A percentile compares a stretch with the other conserved stretches of the same genome.
phyloP scores from a whole-genome alignment of 2,797 vertebrate species.

The Galaxias olidus region DNA sequence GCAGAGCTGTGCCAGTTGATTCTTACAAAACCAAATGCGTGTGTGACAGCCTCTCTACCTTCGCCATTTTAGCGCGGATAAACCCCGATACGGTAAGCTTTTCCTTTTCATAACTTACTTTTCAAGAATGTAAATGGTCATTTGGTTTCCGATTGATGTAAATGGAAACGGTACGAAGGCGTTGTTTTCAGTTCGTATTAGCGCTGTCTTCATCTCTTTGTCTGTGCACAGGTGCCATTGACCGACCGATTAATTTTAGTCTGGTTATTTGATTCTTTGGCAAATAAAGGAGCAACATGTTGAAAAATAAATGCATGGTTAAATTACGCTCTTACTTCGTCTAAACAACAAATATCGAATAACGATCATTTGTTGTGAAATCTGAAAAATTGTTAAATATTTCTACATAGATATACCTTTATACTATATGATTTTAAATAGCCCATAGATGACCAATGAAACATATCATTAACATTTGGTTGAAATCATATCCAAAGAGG shows the following conservation, averaged over 20 bases:
- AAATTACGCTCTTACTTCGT: no score
- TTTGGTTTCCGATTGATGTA: slow-evolving; percentile 36
- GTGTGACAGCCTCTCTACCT: slow-evolving; percentile 97
- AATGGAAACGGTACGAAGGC: slow-evolving; percentile 24
- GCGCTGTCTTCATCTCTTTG: slow-evolving; percentile 51
- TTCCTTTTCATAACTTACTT: slow-evolving; percentile 17
- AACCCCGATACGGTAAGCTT: slow-evolving; percentile 94
- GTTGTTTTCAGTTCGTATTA: slow-evolving; percentile 45
- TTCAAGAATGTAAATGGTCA: neutral
- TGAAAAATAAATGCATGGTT: slow-evolving; percentile 11
- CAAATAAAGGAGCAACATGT: slow-evolving; percentile 40
- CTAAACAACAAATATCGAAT: neutral
- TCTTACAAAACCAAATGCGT: slow-evolving; percentile 95
- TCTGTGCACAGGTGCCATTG: slow-evolving; percentile 50
- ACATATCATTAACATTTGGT: no score
- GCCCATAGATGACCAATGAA: no score
- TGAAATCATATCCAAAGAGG: no score
- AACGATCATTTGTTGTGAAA: no score
- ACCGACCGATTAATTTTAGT: slow-evolving; percentile 22
- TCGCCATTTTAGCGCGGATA: slow-evolving; percentile 98
- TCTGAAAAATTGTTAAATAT: no score
- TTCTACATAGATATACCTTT: no score
- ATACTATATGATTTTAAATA: no score
- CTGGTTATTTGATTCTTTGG: neutral
- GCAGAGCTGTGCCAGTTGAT: slow-evolving; percentile 94